Conservation (phyloP, 2,888 invertebrate genomes). For the Pollenia labialis region DNA sequence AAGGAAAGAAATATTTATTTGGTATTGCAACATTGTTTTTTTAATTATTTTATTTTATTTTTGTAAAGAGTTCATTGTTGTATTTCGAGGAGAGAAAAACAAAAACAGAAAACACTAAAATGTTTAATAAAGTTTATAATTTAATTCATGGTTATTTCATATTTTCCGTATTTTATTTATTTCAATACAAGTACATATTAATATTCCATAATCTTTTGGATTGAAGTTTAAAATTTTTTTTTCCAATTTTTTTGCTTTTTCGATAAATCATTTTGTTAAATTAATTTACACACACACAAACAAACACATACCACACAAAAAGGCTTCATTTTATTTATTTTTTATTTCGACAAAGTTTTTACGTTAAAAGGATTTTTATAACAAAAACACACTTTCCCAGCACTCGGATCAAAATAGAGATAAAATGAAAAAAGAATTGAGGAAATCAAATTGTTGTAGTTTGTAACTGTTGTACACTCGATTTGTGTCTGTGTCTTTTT, state of each 20-base stretch:
- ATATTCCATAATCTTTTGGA: too few species aligned
- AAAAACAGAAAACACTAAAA: slow-evolving; percentile 6
- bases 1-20: not conserved
- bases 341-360: slow-evolving; percentile 50
- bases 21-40: not conserved
- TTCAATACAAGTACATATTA: too few species aligned
- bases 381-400: slow-evolving; percentile 47
- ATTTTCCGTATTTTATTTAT: slow-evolving; percentile 11
- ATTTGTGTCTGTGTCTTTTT: slow-evolving; percentile 81
- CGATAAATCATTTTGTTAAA: not conserved
- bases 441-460: slow-evolving; percentile 35
- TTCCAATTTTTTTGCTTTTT: slow-evolving; percentile 2
- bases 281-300: slow-evolving; percentile 3
- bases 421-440: slow-evolving; percentile 33
- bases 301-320: slow-evolving; percentile 82
- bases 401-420: slow-evolving; percentile 28
- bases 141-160: slow-evolving; percentile 3
- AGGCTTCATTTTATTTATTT: slow-evolving; percentile 80
- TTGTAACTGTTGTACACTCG: slow-evolving; percentile 68
- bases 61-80: not conserved
- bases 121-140: slow-evolving; percentile 1
- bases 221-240: not conserved
- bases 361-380: slow-evolving; percentile 61
- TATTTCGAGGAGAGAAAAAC: not conserved
- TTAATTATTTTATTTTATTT: not conserved